Base-by-base conservation (phyloP, 2,797 vertebrate species). In the Spea hammondii region DNA sequence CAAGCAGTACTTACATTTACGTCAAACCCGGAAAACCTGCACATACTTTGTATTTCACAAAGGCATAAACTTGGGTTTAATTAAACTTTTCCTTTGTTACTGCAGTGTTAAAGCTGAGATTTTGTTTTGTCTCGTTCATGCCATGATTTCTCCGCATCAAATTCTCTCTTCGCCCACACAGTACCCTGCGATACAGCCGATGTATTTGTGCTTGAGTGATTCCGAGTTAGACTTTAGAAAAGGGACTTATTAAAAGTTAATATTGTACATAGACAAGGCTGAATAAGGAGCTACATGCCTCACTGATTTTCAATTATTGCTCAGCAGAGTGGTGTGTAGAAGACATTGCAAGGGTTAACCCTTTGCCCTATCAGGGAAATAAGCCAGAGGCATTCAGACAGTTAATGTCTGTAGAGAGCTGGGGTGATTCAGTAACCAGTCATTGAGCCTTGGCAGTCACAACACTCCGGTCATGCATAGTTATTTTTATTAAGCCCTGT, bases 151-250 rank as follows among this genome's bases (percentile, higher is more conserved):
- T 32, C 32, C 32, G 32, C 32, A 32, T 32, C 32, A 32, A 32
- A 32, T 59, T 10, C 55, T 12, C 55, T 59, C 32, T 47, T 8
- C 12, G 50, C 53, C 55, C 50, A 70, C 68, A 70, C 68, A 70
- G 13, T 1, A 73, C 13, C 53, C 47, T 44, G 49, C 60, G 69
- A 72, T 46, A 78, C 69, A 71, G 59, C 44, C 44, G 57, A 44
- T 65, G 62, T 53, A 55, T 48, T 77, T 32, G 10, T 64, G 47
- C 17, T 32, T 8, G 8, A 59, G 12, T 72, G 67, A 57, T 54
- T 32, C 45, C 11, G 6, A 71, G 10, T 50, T 50, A 67, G 53
- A 66, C 77, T 74, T 66, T 73, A 54, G 13, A 79, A 67, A 66
- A 11, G 9, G 10, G 17, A 55, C 6, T 50, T 32, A 32, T 70